A percentile compares a stretch with the other conserved stretches of the same genome.
These are phyloP conservation scores for Drusus annulatus DNA, from an alignment of 1,140 invertebrate species.

Conservation along the genomic window DNA sequence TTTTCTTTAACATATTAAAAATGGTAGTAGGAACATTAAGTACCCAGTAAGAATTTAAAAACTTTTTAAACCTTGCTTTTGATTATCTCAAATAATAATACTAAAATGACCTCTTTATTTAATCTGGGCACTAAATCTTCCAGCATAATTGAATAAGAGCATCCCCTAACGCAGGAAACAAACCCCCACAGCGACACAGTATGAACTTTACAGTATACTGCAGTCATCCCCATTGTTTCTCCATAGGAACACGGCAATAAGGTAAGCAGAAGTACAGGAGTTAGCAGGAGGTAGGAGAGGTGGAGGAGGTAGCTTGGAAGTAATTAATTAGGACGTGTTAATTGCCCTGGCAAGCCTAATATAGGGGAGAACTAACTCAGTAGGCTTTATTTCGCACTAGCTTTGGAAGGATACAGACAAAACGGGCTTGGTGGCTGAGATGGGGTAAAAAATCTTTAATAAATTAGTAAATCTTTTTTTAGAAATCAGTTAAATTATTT, in stretches of 20 bases:
- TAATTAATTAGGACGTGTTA: slow-evolving; percentile 60
- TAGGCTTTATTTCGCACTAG: background rate
- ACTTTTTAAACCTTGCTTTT: too few relatives aligned
- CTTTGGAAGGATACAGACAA: slow-evolving; percentile 45
- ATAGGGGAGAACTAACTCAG: slow-evolving; percentile 43
- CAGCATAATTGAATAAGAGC: slow-evolving; percentile 18
- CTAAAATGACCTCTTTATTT: too few relatives aligned
- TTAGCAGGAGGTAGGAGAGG: too few relatives aligned
- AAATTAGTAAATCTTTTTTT: too few relatives aligned
- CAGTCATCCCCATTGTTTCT: slow-evolving; percentile 49
- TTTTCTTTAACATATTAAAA: too few relatives aligned
- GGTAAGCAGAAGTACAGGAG: slow-evolving; percentile 43
- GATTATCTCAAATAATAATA: too few relatives aligned
- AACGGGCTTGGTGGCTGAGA: background rate
- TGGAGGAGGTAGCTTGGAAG: slow-evolving; percentile 12
- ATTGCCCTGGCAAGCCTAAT: slow-evolving; percentile 55
- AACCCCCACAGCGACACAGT: slow-evolving; percentile 2
- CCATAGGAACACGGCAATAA: slow-evolving; percentile 53
- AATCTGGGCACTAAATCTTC: background rate
- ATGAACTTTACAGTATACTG: background rate
- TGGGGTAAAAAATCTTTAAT: slow-evolving; percentile 18
- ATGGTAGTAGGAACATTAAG: too few relatives aligned
- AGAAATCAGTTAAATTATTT: too few relatives aligned
- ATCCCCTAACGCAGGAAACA: slow-evolving; percentile 18
- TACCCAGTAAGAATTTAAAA: too few relatives aligned